Evolutionary conservation across 2,888 invertebrate genomes (phyloP).

Genomic region (Phortica okadai): DNA sequence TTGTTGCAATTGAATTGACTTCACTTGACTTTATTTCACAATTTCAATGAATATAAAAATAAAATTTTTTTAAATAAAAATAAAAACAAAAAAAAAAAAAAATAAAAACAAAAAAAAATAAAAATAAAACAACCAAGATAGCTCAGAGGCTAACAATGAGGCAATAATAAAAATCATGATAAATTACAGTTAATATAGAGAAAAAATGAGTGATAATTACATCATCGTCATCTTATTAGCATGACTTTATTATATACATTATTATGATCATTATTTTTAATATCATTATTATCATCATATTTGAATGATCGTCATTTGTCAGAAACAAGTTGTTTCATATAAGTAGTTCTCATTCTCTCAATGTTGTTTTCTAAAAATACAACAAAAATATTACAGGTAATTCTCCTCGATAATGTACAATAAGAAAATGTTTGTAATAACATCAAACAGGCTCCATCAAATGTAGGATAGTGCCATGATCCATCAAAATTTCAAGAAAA

Average conservation of each 20-base stretch:
- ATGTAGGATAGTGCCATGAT: no score
- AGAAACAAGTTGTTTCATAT: no score
- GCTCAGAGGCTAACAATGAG: neutral
- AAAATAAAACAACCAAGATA: neutral
- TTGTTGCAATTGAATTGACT: constrained; percentile 21
- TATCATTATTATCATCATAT: no score
- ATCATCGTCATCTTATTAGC: constrained; percentile 18
- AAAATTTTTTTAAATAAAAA: constrained; percentile 40
- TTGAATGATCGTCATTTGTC: no score
- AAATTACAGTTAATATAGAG: constrained; percentile 20
- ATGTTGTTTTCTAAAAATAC: no score
- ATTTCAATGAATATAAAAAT: constrained; percentile 45
- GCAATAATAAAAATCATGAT: constrained; percentile 27
- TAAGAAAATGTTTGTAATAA: no score
- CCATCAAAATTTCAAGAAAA: no score
- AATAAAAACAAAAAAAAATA: constrained; percentile 12
- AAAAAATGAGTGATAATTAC: constrained; percentile 24
- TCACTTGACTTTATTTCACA: constrained; percentile 34
- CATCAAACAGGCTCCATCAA: no score
- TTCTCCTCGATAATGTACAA: no score
- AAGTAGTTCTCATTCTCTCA: no score
- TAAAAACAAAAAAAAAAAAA: constrained; percentile 13
- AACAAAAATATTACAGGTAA: no score
- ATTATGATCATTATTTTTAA: neutral
- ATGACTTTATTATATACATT: constrained; percentile 13